These are phyloP conservation scores for Chionis minor DNA, from an alignment of 2,113 vertebrate genomes.

Conservation along the genomic window DNA sequence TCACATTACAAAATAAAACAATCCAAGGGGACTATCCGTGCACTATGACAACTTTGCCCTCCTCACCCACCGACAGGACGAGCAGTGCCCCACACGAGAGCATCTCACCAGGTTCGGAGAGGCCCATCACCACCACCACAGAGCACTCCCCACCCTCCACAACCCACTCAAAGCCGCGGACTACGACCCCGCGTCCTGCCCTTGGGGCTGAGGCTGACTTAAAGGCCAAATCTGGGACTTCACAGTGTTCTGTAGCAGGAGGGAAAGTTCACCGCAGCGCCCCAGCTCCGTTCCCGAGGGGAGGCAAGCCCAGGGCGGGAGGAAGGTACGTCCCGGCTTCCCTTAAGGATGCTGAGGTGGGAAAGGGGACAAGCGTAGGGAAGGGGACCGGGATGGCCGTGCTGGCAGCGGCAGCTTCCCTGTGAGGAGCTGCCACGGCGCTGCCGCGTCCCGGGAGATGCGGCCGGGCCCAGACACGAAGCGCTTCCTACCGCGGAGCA, in stretches of 20 bases:
- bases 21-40: accelerated
- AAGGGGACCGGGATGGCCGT: not conserved
- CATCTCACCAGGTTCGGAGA: accelerated
- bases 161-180: accelerated
- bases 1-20: accelerated
- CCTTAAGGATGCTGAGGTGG: accelerated
- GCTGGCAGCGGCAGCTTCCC: too few relatives aligned
- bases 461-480: not conserved
- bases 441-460: too few relatives aligned
- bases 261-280: accelerated
- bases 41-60: accelerated
- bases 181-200: accelerated
- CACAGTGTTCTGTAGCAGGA: accelerated
- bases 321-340: too few relatives aligned
- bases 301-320: accelerated
- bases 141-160: accelerated
- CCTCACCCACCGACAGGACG: accelerated
- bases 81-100: accelerated
- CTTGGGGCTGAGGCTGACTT: accelerated
- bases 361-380: accelerated
- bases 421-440: too few relatives aligned
- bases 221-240: accelerated
- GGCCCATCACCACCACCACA: accelerated
- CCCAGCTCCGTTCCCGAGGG: accelerated
- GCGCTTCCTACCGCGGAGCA: not conserved